Evolutionary conservation across 2,888 invertebrate species (phyloP), one percentile per base, ranked within the genome.

Genomic region (Scaptomyza tumidula): DNA sequence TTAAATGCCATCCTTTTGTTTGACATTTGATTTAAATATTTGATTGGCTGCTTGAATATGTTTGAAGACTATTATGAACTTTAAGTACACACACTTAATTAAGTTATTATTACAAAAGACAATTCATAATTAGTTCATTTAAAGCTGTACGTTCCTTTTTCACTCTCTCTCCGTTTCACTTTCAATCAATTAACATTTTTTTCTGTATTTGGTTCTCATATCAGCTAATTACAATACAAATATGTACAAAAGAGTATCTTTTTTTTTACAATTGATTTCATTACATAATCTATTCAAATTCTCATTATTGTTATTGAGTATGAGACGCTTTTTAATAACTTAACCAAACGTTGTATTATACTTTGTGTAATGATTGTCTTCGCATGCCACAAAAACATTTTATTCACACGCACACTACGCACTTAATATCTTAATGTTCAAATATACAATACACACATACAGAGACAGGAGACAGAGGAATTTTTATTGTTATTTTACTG

Each of bases 401-500:
- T 45, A 9, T 10, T 1, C 9, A 10, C 31, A 31, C 31, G 9
- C 10, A 10, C 9, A 9, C 10, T 1, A 10, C 31, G 9, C 7
- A 31, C 57, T 80, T 74, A 84, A 84, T 71, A 71, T 71, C 81
- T 80, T 78, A 80, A 78, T 84, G 80, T 19, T 1, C 67, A 37
- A 48, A 19, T 19, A 19, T 19, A 19, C 19, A 3, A 24, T 24
- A 24, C 24, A 45, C 13, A 50, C n/a, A 52, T 33, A 50, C 61
- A 63, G 3, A 19, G 19, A 19, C 19, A 41, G 9, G 9, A 53
- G 14, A 55, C 35, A 50, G 63, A 63, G 43, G 3, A 52, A 53
- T 60, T 60, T 76, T 78, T 71, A 87, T 85, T 71, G 73, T 76
- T 69, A 81, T 85, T 81, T 82, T 81, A 80, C 87, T 75, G 2